Base-by-base conservation (phyloP, 2,888 invertebrate genomes). In the Amiota minor region DNA sequence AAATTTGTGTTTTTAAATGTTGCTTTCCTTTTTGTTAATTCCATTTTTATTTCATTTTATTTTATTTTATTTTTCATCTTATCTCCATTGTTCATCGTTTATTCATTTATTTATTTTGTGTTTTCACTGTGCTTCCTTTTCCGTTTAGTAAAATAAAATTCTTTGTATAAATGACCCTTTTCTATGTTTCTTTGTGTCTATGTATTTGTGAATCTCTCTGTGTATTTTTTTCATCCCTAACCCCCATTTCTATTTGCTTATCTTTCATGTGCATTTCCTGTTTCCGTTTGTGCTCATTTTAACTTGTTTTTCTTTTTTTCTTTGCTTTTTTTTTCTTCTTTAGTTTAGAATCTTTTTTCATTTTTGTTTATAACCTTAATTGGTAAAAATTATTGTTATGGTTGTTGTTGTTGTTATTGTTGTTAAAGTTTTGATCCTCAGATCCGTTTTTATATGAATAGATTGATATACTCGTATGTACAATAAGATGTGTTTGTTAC, bases 41-140 rank as follows among this genome's bases (percentile, higher is more conserved):
- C 8, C 47, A 8, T 65, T 65, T 47, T 9, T 14, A 45, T 47
- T 14, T 65, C 70, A 65, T 72, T 61, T 61, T 69, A 35, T 75
- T 72, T 65, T 65, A 70, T 76, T 78, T 70, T 70, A 59, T 72
- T 55, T 18, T 65, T 35, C 55, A 23, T 49, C 67, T 67, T 79
- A 70, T 59, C n/a, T n/a, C n/a, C n/a, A n/a, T n/a, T n/a, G n/a
- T n/a, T 73, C 0, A 16, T 9, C 23, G 23, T 18, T 20, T 14
- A n/a, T 49, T 11, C 9, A 18, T 35, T 35, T 35, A 35, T 35
- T 35, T 35, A 35, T 2, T 35, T 35, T 35, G 6, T 35, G 2
- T 8, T 35, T 35, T 35, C 6, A 35, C 35, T 35, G 35, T 35
- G 23, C 23, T 23, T 23, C 23, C 23, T 3, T 23, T 23, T 35